Evolutionary conservation across 2,113 vertebrate species (phyloP).

Genomic region (Isurus oxyrinchus): DNA sequence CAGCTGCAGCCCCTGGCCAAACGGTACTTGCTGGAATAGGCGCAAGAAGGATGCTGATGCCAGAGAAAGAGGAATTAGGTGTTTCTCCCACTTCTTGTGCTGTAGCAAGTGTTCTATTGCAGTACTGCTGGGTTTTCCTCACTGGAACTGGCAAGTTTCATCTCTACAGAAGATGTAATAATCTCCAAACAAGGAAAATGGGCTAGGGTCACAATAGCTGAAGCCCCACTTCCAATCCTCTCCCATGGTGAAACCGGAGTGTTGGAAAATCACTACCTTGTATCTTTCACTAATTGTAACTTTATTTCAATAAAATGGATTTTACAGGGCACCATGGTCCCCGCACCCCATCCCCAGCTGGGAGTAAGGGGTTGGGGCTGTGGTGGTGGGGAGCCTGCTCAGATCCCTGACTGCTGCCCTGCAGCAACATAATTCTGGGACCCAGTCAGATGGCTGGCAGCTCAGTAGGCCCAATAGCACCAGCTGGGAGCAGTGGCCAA

Average conservation of each 20-base stretch:
- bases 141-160: background rate
- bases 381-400: too few relatives aligned
- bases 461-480: background rate
- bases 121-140: background rate
- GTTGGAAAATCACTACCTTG: background rate
- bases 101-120: background rate
- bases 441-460: too few relatives aligned
- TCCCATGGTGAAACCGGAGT: background rate
- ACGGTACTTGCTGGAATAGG: background rate
- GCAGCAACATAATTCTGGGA: too few relatives aligned
- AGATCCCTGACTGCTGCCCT: too few relatives aligned
- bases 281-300: background rate
- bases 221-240: background rate
- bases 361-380: background rate
- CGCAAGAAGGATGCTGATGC: background rate
- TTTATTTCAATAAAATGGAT: background rate
- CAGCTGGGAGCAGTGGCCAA: background rate
- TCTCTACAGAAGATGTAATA: background rate
- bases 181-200: background rate
- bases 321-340: background rate
- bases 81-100: background rate
- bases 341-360: too few relatives aligned
- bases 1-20: too few relatives aligned
- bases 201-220: background rate
- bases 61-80: background rate